Base-by-base conservation (phyloP, 2,888 invertebrate genomes). In the Pyrrhia umbra region DNA sequence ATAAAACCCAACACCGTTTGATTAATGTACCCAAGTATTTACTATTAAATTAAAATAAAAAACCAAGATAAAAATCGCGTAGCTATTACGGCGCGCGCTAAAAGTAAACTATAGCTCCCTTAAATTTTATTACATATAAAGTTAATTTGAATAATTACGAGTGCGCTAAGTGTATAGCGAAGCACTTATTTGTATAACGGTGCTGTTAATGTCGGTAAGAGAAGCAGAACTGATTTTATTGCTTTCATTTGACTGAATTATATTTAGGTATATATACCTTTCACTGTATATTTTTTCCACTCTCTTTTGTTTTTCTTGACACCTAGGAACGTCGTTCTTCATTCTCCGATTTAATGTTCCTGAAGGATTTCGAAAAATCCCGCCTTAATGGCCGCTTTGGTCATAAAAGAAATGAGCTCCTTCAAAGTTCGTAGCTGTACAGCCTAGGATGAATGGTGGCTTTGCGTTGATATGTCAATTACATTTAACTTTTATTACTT, bases 151-250 rank as follows among this genome's bases (percentile, higher is more conserved):
- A 71, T 85, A 79, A 84, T 81, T 78, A 83, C 69, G 67, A 65
- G 71, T 71, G 70, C 67, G 69, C 79, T 79, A 81, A 83, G 73
- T 80, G 75, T 67, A 66, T 55, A 56, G 50, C 46, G 54, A 46
- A 58, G 72, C 77, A 77, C 68, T 78, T 82, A 77, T 68, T 73
- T 77, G 77, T 74, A 80, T 81, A 84, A 85, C 80, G 77, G 81
- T 55, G 77, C 75, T 70, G 77, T 79, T 83, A 76, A 75, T 74
- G 62, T 70, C 65, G 46, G 51, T 52, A 73, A 67, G 69, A 76
- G 57, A 79, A 80, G 79, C 80, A 79, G 80, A 81, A 85, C 82
- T 77, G 79, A 86, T 85, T 85, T 86, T 76, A 85, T 75, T 67
- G 65, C 68, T 57, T 76, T 74, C 64, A 79, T 82, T 78, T 80